These are phyloP conservation scores for Bruchidius siliquastri DNA, from an alignment of 2,888 invertebrate species.

Conservation along the genomic window DNA sequence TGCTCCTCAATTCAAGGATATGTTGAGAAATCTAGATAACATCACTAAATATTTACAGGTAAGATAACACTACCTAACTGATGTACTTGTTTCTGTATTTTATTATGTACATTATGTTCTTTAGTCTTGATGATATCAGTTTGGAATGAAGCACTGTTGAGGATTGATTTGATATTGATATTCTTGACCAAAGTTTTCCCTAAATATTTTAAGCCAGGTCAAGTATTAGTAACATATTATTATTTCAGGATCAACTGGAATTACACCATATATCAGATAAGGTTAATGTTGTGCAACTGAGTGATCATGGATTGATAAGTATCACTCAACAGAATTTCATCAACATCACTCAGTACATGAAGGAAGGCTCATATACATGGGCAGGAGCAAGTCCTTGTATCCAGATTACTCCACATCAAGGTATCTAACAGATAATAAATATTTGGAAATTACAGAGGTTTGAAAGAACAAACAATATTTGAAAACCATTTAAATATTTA, in stretches of 20 bases:
- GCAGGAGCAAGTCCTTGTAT: constrained; percentile 56
- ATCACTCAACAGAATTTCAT: constrained; percentile 54
- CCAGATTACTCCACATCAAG: constrained; percentile 56
- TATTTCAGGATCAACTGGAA: constrained; percentile 48
- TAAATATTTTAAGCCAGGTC: too few relatives aligned
- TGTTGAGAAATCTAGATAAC: constrained; percentile 50
- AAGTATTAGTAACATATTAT: not conserved
- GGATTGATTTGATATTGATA: too few relatives aligned
- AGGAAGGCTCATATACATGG: constrained; percentile 47
- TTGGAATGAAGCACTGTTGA: too few relatives aligned
- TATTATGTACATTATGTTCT: too few relatives aligned
- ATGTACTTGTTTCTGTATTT: too few relatives aligned
- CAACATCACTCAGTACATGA: constrained; percentile 52
- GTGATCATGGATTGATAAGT: constrained; percentile 68
- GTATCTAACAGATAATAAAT: too few relatives aligned
- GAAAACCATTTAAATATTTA: too few relatives aligned
- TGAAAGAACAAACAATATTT: too few relatives aligned
- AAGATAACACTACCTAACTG: constrained; percentile 25
- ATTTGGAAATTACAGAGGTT: too few relatives aligned
- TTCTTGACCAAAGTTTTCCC: too few relatives aligned
- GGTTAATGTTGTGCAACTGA: constrained; percentile 63
- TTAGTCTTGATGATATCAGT: too few relatives aligned
- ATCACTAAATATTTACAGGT: constrained; percentile 55
- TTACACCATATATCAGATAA: constrained; percentile 48
- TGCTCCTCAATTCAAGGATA: constrained; percentile 38